Percentiles rank a stretch among this genome's conserved stretches.
phyloP scores from a whole-genome alignment of 2,113 vertebrate genomes.

The Holacanthus passer region DNA sequence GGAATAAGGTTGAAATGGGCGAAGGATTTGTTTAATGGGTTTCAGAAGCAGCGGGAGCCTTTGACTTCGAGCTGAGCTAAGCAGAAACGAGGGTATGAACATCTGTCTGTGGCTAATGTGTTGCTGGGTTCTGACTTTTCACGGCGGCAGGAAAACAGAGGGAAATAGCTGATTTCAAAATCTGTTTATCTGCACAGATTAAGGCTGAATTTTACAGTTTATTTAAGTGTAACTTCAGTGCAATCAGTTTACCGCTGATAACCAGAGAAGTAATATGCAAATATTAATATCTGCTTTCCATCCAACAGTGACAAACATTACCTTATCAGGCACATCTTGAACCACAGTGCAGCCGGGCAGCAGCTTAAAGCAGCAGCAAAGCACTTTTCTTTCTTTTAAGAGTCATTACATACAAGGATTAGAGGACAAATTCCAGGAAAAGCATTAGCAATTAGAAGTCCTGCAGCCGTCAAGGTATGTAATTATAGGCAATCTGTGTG shows the following conservation, averaged over 20 bases:
- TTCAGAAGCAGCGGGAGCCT: slow-evolving; percentile 53
- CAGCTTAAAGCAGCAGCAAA: slow-evolving; percentile 68
- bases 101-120: slow-evolving; percentile 58
- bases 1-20: slow-evolving; percentile 36
- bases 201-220: neutral
- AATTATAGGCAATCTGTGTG: slow-evolving; percentile 86
- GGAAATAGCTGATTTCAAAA: slow-evolving; percentile 26
- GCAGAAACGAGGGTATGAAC: slow-evolving; percentile 41
- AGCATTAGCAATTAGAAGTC: slow-evolving; percentile 86
- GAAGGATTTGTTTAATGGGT: slow-evolving; percentile 51
- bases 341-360: slow-evolving; percentile 3
- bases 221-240: neutral
- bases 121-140: slow-evolving; percentile 26
- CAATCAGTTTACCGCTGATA: neutral
- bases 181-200: neutral
- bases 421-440: slow-evolving; percentile 86
- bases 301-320: slow-evolving; percentile 28
- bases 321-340: slow-evolving; percentile 18
- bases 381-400: slow-evolving; percentile 76
- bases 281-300: slow-evolving; percentile 4
- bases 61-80: slow-evolving; percentile 52
- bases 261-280: slow-evolving; percentile 8
- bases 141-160: slow-evolving; percentile 16
- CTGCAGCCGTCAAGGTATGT: slow-evolving; percentile 81
- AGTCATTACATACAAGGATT: slow-evolving; percentile 80